phyloP scores from a whole-genome alignment of 2,797 vertebrate species.

The Chelon labrosus region DNA sequence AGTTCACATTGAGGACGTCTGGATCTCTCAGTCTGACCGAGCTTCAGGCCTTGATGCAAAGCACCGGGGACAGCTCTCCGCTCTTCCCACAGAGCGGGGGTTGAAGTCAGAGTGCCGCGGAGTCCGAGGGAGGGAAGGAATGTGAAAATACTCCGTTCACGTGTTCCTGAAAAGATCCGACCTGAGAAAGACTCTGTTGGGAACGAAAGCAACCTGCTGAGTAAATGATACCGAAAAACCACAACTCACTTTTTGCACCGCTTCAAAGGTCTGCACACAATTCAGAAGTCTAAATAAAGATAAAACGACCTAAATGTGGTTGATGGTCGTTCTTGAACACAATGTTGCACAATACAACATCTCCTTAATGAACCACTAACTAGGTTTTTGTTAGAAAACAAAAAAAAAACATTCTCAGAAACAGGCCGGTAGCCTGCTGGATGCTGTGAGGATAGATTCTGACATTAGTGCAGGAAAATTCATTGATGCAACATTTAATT shows the following conservation, averaged over 20 bases:
- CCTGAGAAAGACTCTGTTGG: not conserved
- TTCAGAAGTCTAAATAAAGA: no score
- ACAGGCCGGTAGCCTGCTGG: slow-evolving; percentile 56
- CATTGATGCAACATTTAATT: slow-evolving; percentile 46
- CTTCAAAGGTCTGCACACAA: no score
- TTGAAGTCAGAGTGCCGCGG: slow-evolving; percentile 33
- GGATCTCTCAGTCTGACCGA: slow-evolving; percentile 49
- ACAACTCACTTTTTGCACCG: no score
- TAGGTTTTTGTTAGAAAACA: no score
- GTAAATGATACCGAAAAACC: not conserved
- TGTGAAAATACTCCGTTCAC: slow-evolving; percentile 50
- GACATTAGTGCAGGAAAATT: slow-evolving; percentile 49
- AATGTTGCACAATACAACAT: no score
- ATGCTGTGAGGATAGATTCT: slow-evolving; percentile 49
- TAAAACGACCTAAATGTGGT: no score
- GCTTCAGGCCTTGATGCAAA: slow-evolving; percentile 72
- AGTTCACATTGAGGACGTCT: slow-evolving; percentile 65
- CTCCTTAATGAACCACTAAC: no score
- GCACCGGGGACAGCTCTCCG: slow-evolving; percentile 70
- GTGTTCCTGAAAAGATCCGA: slow-evolving; percentile 62
- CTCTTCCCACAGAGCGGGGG: slow-evolving; percentile 50
- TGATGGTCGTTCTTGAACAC: no score
- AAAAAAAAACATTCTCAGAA: slow-evolving; percentile 36
- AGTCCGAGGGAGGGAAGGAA: slow-evolving; percentile 22
- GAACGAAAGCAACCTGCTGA: not conserved